phyloP scores from a whole-genome alignment of 1,140 invertebrate species.

The Eulimnadia texana region DNA sequence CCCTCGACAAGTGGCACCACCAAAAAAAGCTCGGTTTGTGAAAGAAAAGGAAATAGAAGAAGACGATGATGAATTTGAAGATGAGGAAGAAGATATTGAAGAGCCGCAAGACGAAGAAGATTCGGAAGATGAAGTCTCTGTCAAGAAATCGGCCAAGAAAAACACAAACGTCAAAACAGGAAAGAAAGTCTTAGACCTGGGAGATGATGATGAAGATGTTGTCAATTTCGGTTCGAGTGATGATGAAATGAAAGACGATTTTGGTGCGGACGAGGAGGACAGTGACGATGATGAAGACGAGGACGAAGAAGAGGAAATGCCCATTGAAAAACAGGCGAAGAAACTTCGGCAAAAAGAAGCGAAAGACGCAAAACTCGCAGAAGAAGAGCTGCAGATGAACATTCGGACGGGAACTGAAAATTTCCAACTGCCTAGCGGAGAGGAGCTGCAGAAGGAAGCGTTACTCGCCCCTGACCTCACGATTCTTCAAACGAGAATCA shows the following conservation, averaged over 20 bases:
- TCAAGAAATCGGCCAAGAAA: slow-evolving; percentile 22
- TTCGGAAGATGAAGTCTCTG: slow-evolving; percentile 21
- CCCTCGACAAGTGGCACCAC: neutral
- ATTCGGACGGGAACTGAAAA: slow-evolving; percentile 48
- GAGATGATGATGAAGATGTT: slow-evolving; percentile 30
- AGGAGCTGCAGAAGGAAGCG: slow-evolving; percentile 48
- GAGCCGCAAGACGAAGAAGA: slow-evolving; percentile 17
- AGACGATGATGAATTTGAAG: slow-evolving; percentile 21
- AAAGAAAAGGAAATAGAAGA: slow-evolving; percentile 25
- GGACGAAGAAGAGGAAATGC: slow-evolving; percentile 51
- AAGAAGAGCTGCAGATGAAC: slow-evolving; percentile 59
- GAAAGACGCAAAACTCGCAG: slow-evolving; percentile 53
- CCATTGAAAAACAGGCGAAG: slow-evolving; percentile 72
- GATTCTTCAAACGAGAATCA: slow-evolving; percentile 77
- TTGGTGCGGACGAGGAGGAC: slow-evolving; percentile 22
- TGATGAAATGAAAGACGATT: slow-evolving; percentile 24
- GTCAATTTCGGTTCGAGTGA: slow-evolving; percentile 29
- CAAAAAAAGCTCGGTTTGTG: neutral
- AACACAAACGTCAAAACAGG: slow-evolving; percentile 20
- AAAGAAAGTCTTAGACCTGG: slow-evolving; percentile 19
- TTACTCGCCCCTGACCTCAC: slow-evolving; percentile 50
- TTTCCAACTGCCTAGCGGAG: slow-evolving; percentile 56
- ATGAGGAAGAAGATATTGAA: slow-evolving; percentile 29
- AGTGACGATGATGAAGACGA: slow-evolving; percentile 31
- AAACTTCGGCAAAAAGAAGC: slow-evolving; percentile 60